Conservation (phyloP, 2,113 vertebrate genomes). For the Sphyrna mokarran region DNA sequence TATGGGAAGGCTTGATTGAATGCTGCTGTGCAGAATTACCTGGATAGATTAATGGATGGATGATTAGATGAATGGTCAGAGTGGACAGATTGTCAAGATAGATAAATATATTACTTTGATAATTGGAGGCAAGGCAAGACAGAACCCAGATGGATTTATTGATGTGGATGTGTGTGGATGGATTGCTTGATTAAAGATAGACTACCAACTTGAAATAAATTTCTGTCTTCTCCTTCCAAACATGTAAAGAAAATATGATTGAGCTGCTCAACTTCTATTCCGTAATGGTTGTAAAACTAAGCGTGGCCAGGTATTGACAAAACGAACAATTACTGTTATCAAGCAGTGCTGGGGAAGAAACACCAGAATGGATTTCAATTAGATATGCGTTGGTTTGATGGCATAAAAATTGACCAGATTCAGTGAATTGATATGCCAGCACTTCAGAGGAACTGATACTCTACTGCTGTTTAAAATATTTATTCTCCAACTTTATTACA, state of each 20-base stretch:
- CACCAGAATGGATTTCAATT: conserved; percentile 24
- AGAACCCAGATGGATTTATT: conserved; percentile 18
- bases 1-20: conserved; percentile 18
- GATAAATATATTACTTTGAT: conserved; percentile 35
- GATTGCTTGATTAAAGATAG: conserved; percentile 27
- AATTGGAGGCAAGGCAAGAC: conserved; percentile 15
- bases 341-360: neutral
- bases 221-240: neutral
- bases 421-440: neutral
- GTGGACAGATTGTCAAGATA: conserved; percentile 28
- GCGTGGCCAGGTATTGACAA: neutral
- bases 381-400: neutral
- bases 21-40: conserved; percentile 29
- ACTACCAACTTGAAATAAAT: conserved; percentile 28
- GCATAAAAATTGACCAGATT: conserved; percentile 18
- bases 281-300: conserved; percentile 24
- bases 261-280: conserved; percentile 1
- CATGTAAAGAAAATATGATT: conserved; percentile 25
- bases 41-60: neutral
- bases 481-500: too few relatives aligned
- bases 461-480: neutral
- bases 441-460: neutral
- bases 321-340: conserved; percentile 13
- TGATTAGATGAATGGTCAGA: conserved; percentile 18
- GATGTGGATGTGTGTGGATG: neutral